Percentiles rank a stretch among this genome's conserved stretches.
These are phyloP conservation scores for Pelagia noctiluca DNA, from an alignment of 30 jellyfish, hydroid and myxozoan species.

Conservation along the genomic window DNA sequence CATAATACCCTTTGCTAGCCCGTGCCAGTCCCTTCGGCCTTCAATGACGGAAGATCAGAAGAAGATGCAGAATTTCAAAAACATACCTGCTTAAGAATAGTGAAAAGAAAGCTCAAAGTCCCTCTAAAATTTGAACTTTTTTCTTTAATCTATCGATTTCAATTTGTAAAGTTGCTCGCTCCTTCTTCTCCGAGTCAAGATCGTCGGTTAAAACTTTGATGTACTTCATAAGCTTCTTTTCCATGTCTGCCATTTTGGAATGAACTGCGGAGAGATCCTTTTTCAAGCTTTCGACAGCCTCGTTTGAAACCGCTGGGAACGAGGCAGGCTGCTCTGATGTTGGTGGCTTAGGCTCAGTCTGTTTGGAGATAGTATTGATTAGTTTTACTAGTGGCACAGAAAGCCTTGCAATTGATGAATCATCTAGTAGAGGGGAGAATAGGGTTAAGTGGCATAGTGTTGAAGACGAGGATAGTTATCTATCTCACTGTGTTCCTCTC, in stretches of 20 bases:
- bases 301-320: constrained; percentile 19
- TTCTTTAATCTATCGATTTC: constrained; percentile 91
- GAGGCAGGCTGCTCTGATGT: not conserved
- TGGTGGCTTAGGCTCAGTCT: constrained; percentile 21
- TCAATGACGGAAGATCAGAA: too few relatives aligned
- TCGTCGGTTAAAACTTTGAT: constrained; percentile 81
- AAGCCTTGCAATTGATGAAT: too few relatives aligned
- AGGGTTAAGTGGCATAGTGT: too few relatives aligned
- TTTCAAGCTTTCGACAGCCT: constrained; percentile 48
- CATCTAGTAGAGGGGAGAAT: too few relatives aligned
- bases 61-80: too few relatives aligned
- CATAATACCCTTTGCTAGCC: too few relatives aligned
- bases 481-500: too few relatives aligned
- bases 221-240: constrained; percentile 74
- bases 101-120: constrained; percentile 6
- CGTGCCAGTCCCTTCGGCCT: too few relatives aligned
- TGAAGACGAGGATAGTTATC: too few relatives aligned
- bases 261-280: constrained; percentile 30
- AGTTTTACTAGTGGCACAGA: too few relatives aligned
- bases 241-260: constrained; percentile 75
- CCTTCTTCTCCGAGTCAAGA: constrained; percentile 80
- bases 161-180: constrained; percentile 69
- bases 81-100: too few relatives aligned
- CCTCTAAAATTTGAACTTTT: constrained; percentile 61
- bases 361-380: too few relatives aligned